Base-by-base conservation (phyloP, 1,140 invertebrate species). In the Cydia strobilella region DNA sequence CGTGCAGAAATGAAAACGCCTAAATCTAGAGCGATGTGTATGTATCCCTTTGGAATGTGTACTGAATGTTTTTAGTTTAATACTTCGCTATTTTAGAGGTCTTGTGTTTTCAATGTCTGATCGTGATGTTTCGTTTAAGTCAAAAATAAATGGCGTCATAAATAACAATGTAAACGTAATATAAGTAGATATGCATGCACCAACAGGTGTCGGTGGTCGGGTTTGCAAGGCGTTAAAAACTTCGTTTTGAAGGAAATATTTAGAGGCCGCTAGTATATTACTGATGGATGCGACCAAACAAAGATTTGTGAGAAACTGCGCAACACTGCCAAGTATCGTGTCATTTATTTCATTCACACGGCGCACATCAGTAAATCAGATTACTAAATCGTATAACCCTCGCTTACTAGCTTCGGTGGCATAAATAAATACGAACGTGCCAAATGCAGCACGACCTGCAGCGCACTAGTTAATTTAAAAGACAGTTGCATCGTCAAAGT, bases 361-460 rank as follows among this genome's bases (percentile, higher is more conserved):
- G 72, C 59, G 76, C 79, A 76, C 74, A 69, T 79, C 76, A 74
- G 82, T 84, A 85, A 85, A 88, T 90, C 88, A 83, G 86, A 88
- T 90, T 85, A 80, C 82, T 82, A 84, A 85, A 87, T 85, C 86
- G 79, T 80, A 77, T 76, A 84, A 86, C 82, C 63, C 27, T n/a
- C 80, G 79, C 76, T 84, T 81, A 83, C 82, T 84, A 84, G 83
- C 80, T 73, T 59, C 81, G 74, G 79, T 79, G 81, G 80, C 83
- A 84, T 85, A 84, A 86, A 87, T 86, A 88, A 84, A 87, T 83
- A 81, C 79, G 75, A 81, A 75, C 82, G 83, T 86, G 86, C 78
- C 73, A 79, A 80, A 85, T 86, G 84, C 88, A 85, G 87, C 88
- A 90, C 88, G 88, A 90, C 54, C 51, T 45, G 74, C 23, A 42